Base-by-base conservation (phyloP, 2,888 invertebrate genomes). In the Diachrysia chrysitis region DNA sequence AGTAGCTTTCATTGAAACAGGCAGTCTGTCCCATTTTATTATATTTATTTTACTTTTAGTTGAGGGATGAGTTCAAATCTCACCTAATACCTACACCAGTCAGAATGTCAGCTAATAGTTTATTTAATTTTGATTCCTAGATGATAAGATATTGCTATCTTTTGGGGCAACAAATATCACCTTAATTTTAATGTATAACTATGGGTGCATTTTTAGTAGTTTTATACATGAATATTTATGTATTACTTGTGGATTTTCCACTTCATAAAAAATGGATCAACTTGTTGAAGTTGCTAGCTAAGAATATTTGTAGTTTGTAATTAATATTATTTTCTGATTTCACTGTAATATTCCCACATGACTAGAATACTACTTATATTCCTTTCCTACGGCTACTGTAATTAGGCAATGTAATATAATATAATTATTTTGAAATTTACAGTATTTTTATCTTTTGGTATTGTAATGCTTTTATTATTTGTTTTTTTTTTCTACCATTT, bases 1-100 rank as follows among this genome's bases (percentile, higher is more conserved):
- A 72, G 79, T 84, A 81, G 74, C 69, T 73, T 79, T 73, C 79
- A 63, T 63, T 74, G 79, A 78, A 35, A 56, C 21, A 37, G 48
- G 9, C 57, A 67, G 23, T 70, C 60, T 63, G 58, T 32, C 7
- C 29, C 21, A 25, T 58, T 51, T 51, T 1, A 51, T 59, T 59
- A 51, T 14, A 6, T 54, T 21, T 54, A 54, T 23, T 54, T 25
- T 23, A n/a, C 16, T 25, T n/a, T n/a, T 25, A 0, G 0, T 1
- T 23, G 6, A 54, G 48, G 48, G 19, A 17, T 51, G 48, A 51
- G 48, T 51, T 51, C 48, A 51, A 51, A 51, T 51, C 48, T 51
- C 48, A 51, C 48, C 48, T 51, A 48, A 21, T 9, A 17, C 46
- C 3, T 48, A 21, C 6, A 21, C 12, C 48, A 51, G 48, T 51